Percentiles rank a stretch among this genome's conserved stretches.
phyloP scores from a whole-genome alignment of 2,888 invertebrate genomes.

The Cataglyphis altisquamis region DNA sequence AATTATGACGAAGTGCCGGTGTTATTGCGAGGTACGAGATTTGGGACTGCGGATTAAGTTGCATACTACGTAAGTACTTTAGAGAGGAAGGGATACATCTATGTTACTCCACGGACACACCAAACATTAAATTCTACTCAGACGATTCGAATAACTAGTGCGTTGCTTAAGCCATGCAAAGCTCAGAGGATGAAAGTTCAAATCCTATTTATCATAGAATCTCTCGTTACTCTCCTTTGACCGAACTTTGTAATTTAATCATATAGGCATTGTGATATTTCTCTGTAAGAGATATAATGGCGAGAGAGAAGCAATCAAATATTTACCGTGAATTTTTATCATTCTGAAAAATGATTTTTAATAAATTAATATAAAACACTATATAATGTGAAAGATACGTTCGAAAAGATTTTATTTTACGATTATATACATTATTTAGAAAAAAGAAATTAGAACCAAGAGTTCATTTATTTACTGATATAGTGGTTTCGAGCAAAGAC shows the following conservation, averaged over 20 bases:
- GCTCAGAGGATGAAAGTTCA: constrained; percentile 27
- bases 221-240: background rate
- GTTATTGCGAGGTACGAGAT: constrained; percentile 57
- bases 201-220: constrained; percentile 37
- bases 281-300: background rate
- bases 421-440: background rate
- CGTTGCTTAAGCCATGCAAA: constrained; percentile 35
- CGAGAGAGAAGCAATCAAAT: background rate
- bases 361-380: background rate
- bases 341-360: background rate
- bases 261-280: constrained; percentile 1
- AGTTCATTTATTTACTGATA: background rate
- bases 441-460: background rate
- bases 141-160: constrained; percentile 16
- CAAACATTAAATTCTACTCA: constrained; percentile 54
- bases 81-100: constrained; percentile 35
- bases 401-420: background rate
- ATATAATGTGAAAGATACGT: background rate
- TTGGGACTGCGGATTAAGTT: constrained; percentile 63
- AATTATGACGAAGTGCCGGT: constrained; percentile 55
- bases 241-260: constrained; percentile 8
- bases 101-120: constrained; percentile 44
- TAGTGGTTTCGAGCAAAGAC: background rate
- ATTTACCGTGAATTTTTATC: background rate
- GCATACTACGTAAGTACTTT: constrained; percentile 39